Conservation (phyloP, 2,113 vertebrate genomes). For the Mesoclemmys tuberculata region DNA sequence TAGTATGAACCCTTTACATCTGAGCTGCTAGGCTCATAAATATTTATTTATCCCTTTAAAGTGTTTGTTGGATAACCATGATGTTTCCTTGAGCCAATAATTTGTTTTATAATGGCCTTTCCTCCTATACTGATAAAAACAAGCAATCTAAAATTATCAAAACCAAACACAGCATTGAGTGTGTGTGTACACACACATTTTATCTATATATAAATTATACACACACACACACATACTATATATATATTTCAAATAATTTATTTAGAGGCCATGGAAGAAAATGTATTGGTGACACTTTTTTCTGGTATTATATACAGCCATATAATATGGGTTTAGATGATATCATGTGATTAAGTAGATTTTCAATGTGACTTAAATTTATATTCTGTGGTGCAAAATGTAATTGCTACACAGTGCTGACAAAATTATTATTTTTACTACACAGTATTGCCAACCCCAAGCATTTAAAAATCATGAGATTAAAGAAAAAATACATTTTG, state of each 20-base stretch:
- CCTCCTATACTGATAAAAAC: not conserved
- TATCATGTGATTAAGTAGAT: not conserved
- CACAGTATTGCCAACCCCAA: not conserved
- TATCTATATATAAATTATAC: accelerated
- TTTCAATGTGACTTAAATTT: not conserved
- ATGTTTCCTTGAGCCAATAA: not conserved
- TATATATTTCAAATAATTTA: not conserved
- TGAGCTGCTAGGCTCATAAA: not conserved
- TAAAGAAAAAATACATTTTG: too few relatives aligned
- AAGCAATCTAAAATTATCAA: not conserved
- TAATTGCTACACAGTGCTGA: not conserved
- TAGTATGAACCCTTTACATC: not conserved
- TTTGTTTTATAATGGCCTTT: not conserved
- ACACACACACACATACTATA: too few relatives aligned
- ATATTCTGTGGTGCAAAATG: accelerated
- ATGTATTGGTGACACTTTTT: not conserved
- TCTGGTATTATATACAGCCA: not conserved
- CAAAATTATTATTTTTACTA: not conserved
- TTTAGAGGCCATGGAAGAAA: not conserved
- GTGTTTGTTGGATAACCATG: not conserved
- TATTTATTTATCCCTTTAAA: not conserved
- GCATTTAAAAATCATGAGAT: too few relatives aligned
- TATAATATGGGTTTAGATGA: not conserved
- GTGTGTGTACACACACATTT: too few relatives aligned
- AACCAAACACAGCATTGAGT: not conserved